Evolutionary conservation across 2,797 vertebrate species (phyloP).

Genomic region (Myripristis jacobus): DNA sequence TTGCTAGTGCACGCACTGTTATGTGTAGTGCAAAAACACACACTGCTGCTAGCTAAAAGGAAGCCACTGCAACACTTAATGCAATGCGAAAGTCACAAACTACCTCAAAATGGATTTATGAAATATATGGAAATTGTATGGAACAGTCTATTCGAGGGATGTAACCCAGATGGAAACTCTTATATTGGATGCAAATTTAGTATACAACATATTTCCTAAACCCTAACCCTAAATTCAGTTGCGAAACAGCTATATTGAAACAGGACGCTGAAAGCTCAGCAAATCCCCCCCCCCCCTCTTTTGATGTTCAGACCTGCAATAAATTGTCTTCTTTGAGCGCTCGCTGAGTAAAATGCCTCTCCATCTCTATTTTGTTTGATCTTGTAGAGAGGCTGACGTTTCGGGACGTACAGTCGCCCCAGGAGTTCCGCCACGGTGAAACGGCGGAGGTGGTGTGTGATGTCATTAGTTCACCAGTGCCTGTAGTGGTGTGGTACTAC

Average conservation of each 20-base stretch:
- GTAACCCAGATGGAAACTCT: slow-evolving; percentile 15
- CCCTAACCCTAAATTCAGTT: background rate
- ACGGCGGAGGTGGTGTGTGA: slow-evolving; percentile 94
- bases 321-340: slow-evolving; percentile 25
- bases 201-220: slow-evolving; percentile 24
- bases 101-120: no score
- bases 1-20: background rate
- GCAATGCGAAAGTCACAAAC: no score
- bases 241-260: slow-evolving; percentile 2
- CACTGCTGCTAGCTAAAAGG: no score
- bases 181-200: slow-evolving; percentile 10
- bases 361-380: slow-evolving; percentile 56
- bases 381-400: slow-evolving; percentile 94
- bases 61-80: no score
- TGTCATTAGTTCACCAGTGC: slow-evolving; percentile 95
- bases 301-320: slow-evolving; percentile 49
- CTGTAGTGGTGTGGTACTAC: slow-evolving; percentile 94
- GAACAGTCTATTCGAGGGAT: background rate
- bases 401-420: slow-evolving; percentile 90
- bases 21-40: no score
- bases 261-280: background rate
- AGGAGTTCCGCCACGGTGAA: slow-evolving; percentile 95
- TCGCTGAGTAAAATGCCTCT: background rate
- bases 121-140: background rate
- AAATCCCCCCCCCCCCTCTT: slow-evolving; percentile 33